These are phyloP conservation scores for Brachirus orientalis DNA, from an alignment of 2,113 vertebrate genomes.

Conservation along the genomic window DNA sequence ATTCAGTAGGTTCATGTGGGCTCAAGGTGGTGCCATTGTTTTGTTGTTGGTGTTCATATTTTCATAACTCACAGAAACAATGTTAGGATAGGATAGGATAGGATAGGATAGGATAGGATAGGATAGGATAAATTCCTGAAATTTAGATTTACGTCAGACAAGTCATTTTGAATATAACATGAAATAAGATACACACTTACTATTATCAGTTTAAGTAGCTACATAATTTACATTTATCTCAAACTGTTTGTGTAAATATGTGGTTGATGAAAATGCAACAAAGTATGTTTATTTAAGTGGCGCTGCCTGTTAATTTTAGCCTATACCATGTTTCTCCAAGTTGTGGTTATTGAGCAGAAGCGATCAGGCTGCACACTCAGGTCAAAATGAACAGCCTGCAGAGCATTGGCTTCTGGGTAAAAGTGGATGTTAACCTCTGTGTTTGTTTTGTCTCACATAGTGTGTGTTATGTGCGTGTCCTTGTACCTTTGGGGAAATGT, in stretches of 20 bases:
- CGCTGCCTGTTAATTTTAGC: background rate
- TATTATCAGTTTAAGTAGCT: no score
- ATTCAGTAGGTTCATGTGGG: conserved; percentile 58
- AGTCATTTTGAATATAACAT: background rate
- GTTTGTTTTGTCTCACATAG: conserved; percentile 60
- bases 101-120: background rate
- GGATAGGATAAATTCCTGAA: background rate
- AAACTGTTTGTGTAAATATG: background rate
- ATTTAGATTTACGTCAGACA: background rate
- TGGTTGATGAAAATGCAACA: background rate
- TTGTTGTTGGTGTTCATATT: background rate
- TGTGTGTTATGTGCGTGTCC: conserved; percentile 16
- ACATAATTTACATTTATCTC: no score
- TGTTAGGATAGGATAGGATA: background rate
- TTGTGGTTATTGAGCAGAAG: conserved; percentile 17
- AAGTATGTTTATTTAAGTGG: background rate
- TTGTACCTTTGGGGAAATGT: conserved; percentile 27
- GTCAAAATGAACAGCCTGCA: conserved; percentile 11
- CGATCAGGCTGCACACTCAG: background rate
- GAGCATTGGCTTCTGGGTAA: background rate
- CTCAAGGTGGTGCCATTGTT: conserved; percentile 74
- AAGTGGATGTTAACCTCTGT: conserved; percentile 13
- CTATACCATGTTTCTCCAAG: background rate
- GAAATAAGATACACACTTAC: no score
- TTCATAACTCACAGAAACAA: background rate